Base-by-base conservation (phyloP, 2,113 vertebrate genomes). In the Coptodon bakossiorum region DNA sequence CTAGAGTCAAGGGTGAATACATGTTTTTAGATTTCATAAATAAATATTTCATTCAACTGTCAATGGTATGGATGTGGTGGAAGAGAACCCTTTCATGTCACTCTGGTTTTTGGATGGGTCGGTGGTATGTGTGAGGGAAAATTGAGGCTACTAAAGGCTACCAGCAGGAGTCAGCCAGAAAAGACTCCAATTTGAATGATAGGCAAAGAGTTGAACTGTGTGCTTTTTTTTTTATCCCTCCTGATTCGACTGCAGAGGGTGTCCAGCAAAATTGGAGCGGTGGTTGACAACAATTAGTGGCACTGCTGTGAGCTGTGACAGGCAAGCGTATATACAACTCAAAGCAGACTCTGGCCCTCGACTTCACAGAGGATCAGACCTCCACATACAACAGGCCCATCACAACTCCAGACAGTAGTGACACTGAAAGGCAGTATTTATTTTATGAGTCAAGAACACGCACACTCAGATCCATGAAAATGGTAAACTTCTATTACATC, bases 1-100 rank as follows among this genome's bases (percentile, higher is more conserved):
- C 95, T 89, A 84, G 91, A 89, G 92, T 95, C 85, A 95, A 94
- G 94, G 94, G 96, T 95, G 95, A 97, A 96, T 96, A 95, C 93
- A 96, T 96, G 95, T 96, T 96, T 96, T 96, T 96, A 95, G 94
- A 96, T 96, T 96, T 92, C 90, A 92, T 94, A 95, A 96, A 96
- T 96, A 96, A 96, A 96, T 96, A 96, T 96, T 97, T 96, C 88
- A 96, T 96, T 95, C 90, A 95, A 94, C 95, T 94, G 96, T 96
- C 95, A 95, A 94, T 94, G 94, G 87, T 89, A 90, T 90, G 89
- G 91, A 90, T 91, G 89, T 90, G 89, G 86, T 88, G 85, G 82
- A 90, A 89, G 91, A 88, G 87, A 93, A 83, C 71, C 90, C 95
- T 96, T 96, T 96, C 94, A 96, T 95, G 94, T 96, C 88, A 88